Evolutionary conservation across 2,113 vertebrate genomes (phyloP).

Genomic region (Balaeniceps rex): DNA sequence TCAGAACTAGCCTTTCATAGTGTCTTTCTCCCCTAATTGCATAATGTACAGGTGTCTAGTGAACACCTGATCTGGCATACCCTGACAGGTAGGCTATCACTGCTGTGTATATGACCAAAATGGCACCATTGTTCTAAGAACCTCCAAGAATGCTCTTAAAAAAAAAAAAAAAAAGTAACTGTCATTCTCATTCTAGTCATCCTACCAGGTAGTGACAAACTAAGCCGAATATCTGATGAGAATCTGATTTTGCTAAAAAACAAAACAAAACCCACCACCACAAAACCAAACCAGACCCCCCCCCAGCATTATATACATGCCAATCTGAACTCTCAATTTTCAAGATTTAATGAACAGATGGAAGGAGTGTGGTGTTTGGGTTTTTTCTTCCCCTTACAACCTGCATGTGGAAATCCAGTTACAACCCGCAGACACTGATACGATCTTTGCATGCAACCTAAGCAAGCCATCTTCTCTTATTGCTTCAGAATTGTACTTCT

Average conservation of each 20-base stretch:
- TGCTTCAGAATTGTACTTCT: not conserved
- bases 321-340: not conserved
- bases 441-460: accelerated
- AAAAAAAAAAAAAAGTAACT: not conserved
- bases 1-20: not conserved
- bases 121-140: not conserved
- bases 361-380: not conserved
- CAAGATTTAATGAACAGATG: not conserved
- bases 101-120: not conserved
- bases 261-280: not conserved
- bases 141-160: not conserved
- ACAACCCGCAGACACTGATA: not conserved
- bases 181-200: not conserved
- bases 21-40: not conserved
- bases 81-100: not conserved
- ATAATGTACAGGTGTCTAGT: not conserved
- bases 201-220: not conserved
- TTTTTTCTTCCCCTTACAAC: not conserved
- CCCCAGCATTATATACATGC: not conserved
- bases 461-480: not conserved
- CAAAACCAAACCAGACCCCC: not conserved
- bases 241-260: not conserved
- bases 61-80: not conserved
- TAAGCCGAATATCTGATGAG: not conserved
- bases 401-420: accelerated